These are phyloP conservation scores for Heteromormyrus szaboi DNA, from an alignment of 2,797 vertebrate genomes.

Conservation along the genomic window DNA sequence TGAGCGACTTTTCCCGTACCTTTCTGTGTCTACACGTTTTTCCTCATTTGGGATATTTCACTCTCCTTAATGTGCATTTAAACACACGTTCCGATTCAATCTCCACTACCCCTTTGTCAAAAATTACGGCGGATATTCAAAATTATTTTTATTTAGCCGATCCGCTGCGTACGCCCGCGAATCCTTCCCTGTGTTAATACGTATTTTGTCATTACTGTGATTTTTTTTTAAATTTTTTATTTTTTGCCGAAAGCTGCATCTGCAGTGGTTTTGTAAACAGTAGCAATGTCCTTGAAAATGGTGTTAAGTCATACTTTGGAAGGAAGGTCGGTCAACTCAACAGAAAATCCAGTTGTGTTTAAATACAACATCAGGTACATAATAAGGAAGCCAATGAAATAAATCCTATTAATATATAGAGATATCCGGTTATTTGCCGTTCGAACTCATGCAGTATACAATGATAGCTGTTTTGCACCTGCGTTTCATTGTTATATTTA, in stretches of 20 bases:
- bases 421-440: background rate
- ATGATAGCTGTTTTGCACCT: background rate
- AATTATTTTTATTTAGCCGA: slow-evolving; percentile 20
- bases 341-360: background rate
- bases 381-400: background rate
- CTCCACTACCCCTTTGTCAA: background rate
- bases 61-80: too few relatives aligned
- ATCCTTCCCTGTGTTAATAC: background rate
- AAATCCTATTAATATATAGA: background rate
- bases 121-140: background rate
- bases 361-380: background rate
- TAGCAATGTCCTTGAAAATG: slow-evolving; percentile 13
- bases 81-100: background rate
- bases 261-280: slow-evolving; percentile 11
- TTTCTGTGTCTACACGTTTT: background rate
- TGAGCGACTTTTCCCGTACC: background rate
- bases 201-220: background rate
- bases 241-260: background rate
- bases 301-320: background rate
- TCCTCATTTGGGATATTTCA: background rate
- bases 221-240: background rate
- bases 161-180: background rate
- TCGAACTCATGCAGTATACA: background rate
- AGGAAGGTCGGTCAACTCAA: background rate
- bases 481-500: background rate